Conservation (phyloP, 2,797 vertebrate genomes). For the Pipistrellus pygmaeus region DNA sequence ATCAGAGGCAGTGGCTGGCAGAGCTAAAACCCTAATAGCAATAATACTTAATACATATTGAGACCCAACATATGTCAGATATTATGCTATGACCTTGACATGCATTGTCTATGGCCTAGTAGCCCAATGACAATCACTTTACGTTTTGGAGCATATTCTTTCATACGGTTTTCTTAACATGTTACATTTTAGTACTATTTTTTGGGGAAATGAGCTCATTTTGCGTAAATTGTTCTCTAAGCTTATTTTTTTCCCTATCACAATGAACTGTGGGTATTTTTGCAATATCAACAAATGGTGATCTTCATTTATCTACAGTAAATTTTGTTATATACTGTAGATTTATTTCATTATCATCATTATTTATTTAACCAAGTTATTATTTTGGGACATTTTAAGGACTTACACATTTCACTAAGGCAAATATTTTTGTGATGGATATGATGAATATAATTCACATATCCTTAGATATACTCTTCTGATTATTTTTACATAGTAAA, state of each 20-base stretch:
- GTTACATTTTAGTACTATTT: not conserved
- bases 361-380: not conserved
- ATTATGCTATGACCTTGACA: not conserved
- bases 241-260: not conserved
- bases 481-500: not conserved
- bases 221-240: not conserved
- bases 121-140: not conserved
- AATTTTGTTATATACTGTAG: not conserved
- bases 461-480: not conserved
- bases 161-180: conserved; percentile 37
- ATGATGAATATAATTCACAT: not conserved
- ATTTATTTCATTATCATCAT: not conserved
- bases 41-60: not conserved
- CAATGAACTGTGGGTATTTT: not conserved
- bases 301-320: not conserved
- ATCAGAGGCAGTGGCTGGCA: not conserved
- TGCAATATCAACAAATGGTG: not conserved
- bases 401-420: not conserved
- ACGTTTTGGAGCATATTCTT: conserved; percentile 25
- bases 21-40: not conserved
- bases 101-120: not conserved
- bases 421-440: conserved; percentile 3
- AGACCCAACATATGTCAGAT: not conserved
- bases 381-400: not conserved
- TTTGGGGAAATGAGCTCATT: not conserved